Evolutionary conservation across 2,113 vertebrate genomes (phyloP), one percentile per base, ranked within the genome.

Genomic region (Apistogramma diplotaenia): DNA sequence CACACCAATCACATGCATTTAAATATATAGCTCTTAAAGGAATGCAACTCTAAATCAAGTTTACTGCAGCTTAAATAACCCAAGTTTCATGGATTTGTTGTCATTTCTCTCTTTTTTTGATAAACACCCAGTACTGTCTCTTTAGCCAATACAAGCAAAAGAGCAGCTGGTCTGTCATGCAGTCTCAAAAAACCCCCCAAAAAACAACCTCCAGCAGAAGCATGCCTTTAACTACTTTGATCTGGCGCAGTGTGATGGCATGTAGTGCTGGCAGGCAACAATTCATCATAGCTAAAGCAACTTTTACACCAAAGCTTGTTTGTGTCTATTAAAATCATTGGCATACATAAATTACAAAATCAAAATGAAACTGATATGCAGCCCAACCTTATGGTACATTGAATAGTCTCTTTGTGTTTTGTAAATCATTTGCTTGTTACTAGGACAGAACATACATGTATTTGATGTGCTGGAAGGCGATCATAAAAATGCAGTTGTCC

Each of bases 161-260:
- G 11, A 83, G 23, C 40, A 75, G 60, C 33, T 79, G 54, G 31
- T 74, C 21, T 58, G 23, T 78, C 40, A 55, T 8, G 72, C 37
- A 76, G 37, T 18, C 56, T 61, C 10, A n/a, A 77, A 54, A 77
- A 57, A n/a, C n/a, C n/a, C n/a, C n/a, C n/a, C n/a, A n/a, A n/a
- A 75, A 15, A 35, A 35, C 8, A 35, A 35, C 8, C 33, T 35
- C 33, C 56, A 49, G 25, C 59, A 54, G 43, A 53, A 46, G 11
- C 61, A 49, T 40, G 33, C n/a, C 60, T 82, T 55, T 16, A 76
- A 54, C 37, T 56, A 21, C 65, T 80, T 58, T 78, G 60, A 81
- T 81, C 12, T 81, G n/a, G 61, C 3, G 2, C 35, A 76, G 10
- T 16, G 46, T 81, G 59, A 67, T 46, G 73, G 40, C 46, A 56